Conservation (phyloP, 2,888 invertebrate genomes). For the Schizotus pectinicornis region DNA sequence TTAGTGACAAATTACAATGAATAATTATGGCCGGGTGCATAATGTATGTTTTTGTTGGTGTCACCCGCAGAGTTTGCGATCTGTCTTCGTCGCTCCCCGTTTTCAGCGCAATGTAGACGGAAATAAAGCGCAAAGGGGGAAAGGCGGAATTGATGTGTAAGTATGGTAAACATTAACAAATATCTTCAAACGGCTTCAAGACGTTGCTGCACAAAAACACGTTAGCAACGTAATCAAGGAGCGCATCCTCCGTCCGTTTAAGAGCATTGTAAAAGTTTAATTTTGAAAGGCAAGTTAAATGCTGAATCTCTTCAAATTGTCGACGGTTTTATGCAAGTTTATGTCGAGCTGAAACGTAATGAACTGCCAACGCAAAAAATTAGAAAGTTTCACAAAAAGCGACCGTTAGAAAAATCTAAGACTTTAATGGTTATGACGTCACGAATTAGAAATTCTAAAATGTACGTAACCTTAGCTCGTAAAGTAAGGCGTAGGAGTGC, state of each 20-base stretch:
- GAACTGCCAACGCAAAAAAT: background rate
- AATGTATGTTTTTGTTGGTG: conserved; percentile 41
- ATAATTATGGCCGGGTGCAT: conserved; percentile 43
- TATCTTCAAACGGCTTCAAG: conserved; percentile 16
- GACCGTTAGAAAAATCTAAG: background rate
- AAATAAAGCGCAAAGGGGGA: conserved; percentile 24
- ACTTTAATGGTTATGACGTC: background rate
- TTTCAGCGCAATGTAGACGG: conserved; percentile 25
- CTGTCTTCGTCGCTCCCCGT: conserved; percentile 34
- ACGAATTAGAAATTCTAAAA: no score
- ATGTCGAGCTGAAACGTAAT: conserved; percentile 1
- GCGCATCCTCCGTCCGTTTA: conserved; percentile 8
- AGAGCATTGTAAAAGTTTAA: conserved; percentile 29
- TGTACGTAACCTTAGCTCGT: no score
- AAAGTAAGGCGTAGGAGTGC: no score
- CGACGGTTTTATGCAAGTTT: conserved; percentile 13
- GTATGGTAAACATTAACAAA: conserved; percentile 26
- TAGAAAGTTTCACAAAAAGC: background rate
- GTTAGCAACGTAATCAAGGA: conserved; percentile 18
- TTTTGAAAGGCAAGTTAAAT: conserved; percentile 30
- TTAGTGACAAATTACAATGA: conserved; percentile 47
- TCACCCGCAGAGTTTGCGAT: conserved; percentile 33
- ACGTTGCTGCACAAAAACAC: conserved; percentile 14
- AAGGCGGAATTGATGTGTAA: conserved; percentile 10
- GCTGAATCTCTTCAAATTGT: conserved; percentile 14